These are phyloP conservation scores for Agrochola macilenta DNA, from an alignment of 2,888 invertebrate species.

Conservation along the genomic window DNA sequence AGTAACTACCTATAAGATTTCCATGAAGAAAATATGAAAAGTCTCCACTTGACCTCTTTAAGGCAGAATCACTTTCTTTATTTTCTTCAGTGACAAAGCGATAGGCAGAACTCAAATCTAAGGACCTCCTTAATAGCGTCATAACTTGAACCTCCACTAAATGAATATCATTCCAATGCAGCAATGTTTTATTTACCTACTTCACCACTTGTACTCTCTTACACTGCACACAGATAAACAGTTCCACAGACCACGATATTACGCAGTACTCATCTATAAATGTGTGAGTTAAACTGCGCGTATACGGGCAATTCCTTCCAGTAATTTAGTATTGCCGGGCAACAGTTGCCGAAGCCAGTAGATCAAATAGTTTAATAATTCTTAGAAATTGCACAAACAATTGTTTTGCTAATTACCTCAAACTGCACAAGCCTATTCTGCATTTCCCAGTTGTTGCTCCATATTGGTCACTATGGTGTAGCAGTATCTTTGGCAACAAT, in stretches of 20 bases:
- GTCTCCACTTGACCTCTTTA: not conserved
- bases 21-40: not conserved
- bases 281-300: conserved; percentile 6
- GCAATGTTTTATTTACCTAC: not conserved
- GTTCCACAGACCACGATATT: not conserved
- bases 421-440: not conserved
- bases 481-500: not conserved
- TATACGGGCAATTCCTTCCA: not conserved
- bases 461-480: not conserved
- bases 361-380: not conserved
- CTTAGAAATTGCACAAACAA: not conserved
- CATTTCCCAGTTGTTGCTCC: not conserved
- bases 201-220: not conserved
- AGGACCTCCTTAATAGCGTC: not conserved
- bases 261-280: conserved; percentile 10
- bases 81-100: not conserved
- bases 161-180: not conserved
- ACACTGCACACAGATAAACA: not conserved
- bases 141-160: not conserved
- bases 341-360: not conserved
- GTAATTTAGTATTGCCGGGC: not conserved
- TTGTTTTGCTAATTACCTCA: not conserved
- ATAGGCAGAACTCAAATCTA: not conserved
- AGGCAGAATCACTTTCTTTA: no score
- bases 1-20: not conserved